Evolutionary conservation across 2,888 invertebrate genomes (phyloP).

Genomic region (Yponomeuta malinellus): DNA sequence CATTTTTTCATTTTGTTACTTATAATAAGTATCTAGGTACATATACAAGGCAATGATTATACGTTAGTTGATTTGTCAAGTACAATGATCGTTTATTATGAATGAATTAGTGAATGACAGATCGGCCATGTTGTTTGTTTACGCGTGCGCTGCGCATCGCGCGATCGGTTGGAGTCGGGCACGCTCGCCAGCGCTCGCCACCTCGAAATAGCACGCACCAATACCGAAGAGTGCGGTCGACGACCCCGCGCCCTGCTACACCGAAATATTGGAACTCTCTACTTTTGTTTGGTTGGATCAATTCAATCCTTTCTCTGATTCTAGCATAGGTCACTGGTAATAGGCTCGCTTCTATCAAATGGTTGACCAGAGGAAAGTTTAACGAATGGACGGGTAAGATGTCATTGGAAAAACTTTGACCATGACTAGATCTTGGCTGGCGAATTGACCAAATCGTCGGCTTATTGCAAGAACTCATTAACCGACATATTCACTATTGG

Average conservation of each 20-base stretch:
- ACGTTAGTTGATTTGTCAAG: slow-evolving; percentile 51
- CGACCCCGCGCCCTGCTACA: slow-evolving; percentile 65
- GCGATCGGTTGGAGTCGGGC: slow-evolving; percentile 54
- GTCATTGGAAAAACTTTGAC: not conserved
- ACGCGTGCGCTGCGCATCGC: slow-evolving; percentile 63
- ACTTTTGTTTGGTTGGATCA: slow-evolving; percentile 27
- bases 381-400: not conserved
- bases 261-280: slow-evolving; percentile 66
- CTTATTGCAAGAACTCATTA: too few relatives aligned
- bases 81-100: slow-evolving; percentile 60
- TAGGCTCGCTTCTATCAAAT: not conserved
- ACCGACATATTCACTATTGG: too few relatives aligned
- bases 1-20: too few relatives aligned
- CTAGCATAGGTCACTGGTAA: slow-evolving; percentile 38
- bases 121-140: slow-evolving; percentile 71
- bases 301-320: slow-evolving; percentile 46
- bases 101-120: slow-evolving; percentile 75
- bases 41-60: too few relatives aligned
- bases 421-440: not conserved
- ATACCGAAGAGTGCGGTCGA: slow-evolving; percentile 63
- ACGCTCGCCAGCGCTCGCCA: slow-evolving; percentile 51
- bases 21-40: too few relatives aligned
- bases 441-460: not conserved
- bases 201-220: slow-evolving; percentile 69
- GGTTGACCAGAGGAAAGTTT: not conserved